Conservation (phyloP, 2,113 vertebrate genomes). For the Lutjanus erythropterus region DNA sequence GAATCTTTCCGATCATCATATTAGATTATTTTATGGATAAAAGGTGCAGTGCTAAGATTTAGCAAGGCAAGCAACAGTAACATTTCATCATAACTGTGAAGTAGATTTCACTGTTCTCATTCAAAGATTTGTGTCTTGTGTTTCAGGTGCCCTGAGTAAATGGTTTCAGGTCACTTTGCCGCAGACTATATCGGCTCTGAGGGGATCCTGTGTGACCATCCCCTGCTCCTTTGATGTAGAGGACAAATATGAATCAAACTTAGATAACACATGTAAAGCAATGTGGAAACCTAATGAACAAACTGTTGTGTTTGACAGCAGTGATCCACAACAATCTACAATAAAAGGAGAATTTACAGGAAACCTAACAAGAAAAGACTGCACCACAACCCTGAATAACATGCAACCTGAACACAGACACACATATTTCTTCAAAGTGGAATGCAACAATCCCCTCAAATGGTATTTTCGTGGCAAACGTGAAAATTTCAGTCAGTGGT, state of each 20-base stretch:
- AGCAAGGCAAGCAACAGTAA: background rate
- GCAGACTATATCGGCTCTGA: background rate
- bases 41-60: background rate
- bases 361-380: constrained; percentile 13
- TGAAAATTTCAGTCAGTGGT: constrained; percentile 9
- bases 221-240: constrained; percentile 40
- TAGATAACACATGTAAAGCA: constrained; percentile 5
- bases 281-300: background rate
- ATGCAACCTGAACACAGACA: fast-evolving
- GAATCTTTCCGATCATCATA: too few species aligned
- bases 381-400: constrained; percentile 60
- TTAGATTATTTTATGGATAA: too few species aligned
- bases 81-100: background rate
- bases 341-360: background rate
- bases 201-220: constrained; percentile 60
- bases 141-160: constrained; percentile 46
- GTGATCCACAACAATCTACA: background rate
- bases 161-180: background rate
- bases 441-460: background rate
- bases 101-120: background rate
- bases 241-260: fast-evolving
- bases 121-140: constrained; percentile 28
- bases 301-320: background rate
- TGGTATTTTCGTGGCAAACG: fast-evolving
- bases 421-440: constrained; percentile 31